Evolutionary conservation across 1,140 invertebrate species (phyloP), one percentile per base, ranked within the genome.

Genomic region (Potamilus streckersoni): DNA sequence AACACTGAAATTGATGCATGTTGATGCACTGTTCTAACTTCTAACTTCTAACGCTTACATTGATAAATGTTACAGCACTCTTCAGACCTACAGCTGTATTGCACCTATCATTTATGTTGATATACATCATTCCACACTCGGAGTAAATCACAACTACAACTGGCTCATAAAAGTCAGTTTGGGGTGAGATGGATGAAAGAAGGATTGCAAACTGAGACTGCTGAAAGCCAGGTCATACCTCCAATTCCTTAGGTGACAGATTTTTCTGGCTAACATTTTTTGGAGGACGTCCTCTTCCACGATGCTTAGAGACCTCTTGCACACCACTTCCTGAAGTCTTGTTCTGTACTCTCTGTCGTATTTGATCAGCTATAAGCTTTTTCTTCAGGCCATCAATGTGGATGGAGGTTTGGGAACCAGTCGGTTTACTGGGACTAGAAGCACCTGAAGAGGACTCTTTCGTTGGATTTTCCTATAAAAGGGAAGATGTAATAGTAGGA

Each of bases 311-410:
- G 17, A 58, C 17, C 38, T 61, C 49, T 72, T 67, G 61, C 17
- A n/a, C 49, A 16, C 65, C 19, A 20, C 27, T 66, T 66, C 60
- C 60, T 71, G 69, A 59, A 57, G 20, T 16, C 67, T 85, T 84
- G 20, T 71, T 79, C 69, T 84, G 82, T 23, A 86, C 78, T 61
- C 82, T 74, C 56, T 86, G 85, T 56, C 84, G 78, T 23, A 86
- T 86, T 69, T 86, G 85, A 61, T 86, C 84, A 60, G 84, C 85
- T 55, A 86, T 82, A 11, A 86, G 66, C 67, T 83, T 83, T 69
- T 83, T 86, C 69, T 85, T 85, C 49, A 82, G 60, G 14, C 84
- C 82, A 69, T 86, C 85, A 65, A 86, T 86, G 49, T 85, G 84
- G 6, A 83, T 81, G 12, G 78, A 67, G 20, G 63, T 76, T 67